phyloP scores from a whole-genome alignment of 1,140 invertebrate genomes.

The Doryteuthis pealeii region DNA sequence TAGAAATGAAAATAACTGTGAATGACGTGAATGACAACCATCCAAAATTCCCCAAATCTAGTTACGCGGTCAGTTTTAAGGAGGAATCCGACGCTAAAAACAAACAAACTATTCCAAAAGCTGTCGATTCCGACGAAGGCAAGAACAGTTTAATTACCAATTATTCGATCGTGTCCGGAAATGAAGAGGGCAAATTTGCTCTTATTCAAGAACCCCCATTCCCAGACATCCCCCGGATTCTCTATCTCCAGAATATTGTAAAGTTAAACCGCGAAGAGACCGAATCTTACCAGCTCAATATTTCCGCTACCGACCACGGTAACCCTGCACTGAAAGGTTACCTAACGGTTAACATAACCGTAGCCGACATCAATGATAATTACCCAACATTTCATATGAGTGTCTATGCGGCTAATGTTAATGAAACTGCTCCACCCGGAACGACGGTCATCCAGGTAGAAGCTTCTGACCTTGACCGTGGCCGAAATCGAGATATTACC shows the following conservation, averaged over 20 bases:
- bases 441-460: constrained; percentile 39
- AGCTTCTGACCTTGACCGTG: constrained; percentile 46
- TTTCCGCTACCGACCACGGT: constrained; percentile 78
- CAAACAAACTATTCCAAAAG: constrained; percentile 69
- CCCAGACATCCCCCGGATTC: constrained; percentile 24
- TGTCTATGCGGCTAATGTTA: constrained; percentile 37
- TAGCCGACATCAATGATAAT: constrained; percentile 90
- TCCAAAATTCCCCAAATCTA: constrained; percentile 69
- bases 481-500: constrained; percentile 48
- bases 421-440: constrained; percentile 38
- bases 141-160: constrained; percentile 34
- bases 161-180: constrained; percentile 42
- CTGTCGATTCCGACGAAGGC: constrained; percentile 65
- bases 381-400: constrained; percentile 87
- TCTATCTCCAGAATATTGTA: constrained; percentile 65
- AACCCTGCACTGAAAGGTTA: constrained; percentile 76
- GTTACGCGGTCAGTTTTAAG: constrained; percentile 27
- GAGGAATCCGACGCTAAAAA: constrained; percentile 62
- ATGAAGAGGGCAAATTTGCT: constrained; percentile 40
- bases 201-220: constrained; percentile 31
- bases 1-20: constrained; percentile 49
- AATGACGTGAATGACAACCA: constrained; percentile 90
- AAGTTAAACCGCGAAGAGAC: constrained; percentile 84
- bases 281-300: constrained; percentile 74
- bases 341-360: constrained; percentile 72